phyloP scores from a whole-genome alignment of 2,888 invertebrate genomes.

The Harpagoxenus sublaevis region DNA sequence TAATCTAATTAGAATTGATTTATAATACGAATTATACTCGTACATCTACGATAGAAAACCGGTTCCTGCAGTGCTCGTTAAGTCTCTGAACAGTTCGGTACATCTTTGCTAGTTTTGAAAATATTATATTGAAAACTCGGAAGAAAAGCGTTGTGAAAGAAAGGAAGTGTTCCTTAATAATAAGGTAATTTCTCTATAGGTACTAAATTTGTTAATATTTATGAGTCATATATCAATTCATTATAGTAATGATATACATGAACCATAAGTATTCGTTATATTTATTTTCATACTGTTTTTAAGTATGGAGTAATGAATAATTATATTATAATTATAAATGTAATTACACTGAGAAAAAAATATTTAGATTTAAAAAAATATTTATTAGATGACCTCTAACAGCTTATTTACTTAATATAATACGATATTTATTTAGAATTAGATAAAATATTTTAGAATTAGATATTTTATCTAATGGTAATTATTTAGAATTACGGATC shows the following conservation, averaged over 20 bases:
- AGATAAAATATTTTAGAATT: too few relatives aligned
- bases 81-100: background rate
- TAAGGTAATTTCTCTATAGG: background rate
- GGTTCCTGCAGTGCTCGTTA: background rate
- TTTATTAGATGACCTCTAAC: constrained; percentile 60
- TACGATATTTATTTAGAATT: too few relatives aligned
- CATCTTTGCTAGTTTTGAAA: background rate
- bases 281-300: background rate
- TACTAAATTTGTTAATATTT: background rate
- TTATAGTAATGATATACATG: background rate
- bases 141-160: background rate
- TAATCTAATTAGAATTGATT: constrained; percentile 2
- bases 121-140: background rate
- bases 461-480: too few relatives aligned
- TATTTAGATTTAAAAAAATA: too few relatives aligned
- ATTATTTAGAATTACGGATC: too few relatives aligned
- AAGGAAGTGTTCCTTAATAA: background rate
- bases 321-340: background rate
- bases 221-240: background rate
- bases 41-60: background rate
- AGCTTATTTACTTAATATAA: constrained; percentile 72
- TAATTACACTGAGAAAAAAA: too few relatives aligned
- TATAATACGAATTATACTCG: background rate
- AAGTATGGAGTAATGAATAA: background rate
- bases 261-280: background rate